A percentile compares a stretch with the other conserved stretches of the same genome.
Evolutionary conservation across 1,140 invertebrate genomes (phyloP).

Genomic region (Drosophila sturtevanti): DNA sequence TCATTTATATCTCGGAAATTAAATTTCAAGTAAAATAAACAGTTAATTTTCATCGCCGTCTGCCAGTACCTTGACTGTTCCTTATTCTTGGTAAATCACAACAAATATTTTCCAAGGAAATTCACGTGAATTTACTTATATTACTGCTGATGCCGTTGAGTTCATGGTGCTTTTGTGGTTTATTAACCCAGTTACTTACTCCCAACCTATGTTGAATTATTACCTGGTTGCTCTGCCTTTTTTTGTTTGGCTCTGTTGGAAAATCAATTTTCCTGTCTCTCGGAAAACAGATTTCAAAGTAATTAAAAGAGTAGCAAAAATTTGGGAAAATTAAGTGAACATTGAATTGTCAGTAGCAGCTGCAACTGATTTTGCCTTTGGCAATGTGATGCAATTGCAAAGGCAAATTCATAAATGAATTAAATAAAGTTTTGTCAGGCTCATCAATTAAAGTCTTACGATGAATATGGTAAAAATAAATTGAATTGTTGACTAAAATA

Average conservation of each 20-base stretch:
- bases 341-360: not conserved
- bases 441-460: not conserved
- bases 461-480: not conserved
- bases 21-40: too few relatives aligned
- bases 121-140: slow-evolving; percentile 39
- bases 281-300: not conserved
- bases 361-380: not conserved
- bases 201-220: slow-evolving; percentile 34
- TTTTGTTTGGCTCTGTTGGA: not conserved
- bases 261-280: not conserved
- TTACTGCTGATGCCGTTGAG: slow-evolving; percentile 15
- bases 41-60: too few relatives aligned
- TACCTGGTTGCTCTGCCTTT: not conserved
- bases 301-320: not conserved
- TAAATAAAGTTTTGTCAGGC: not conserved
- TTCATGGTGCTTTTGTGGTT: slow-evolving; percentile 56
- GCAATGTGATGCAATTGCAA: not conserved
- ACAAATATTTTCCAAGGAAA: slow-evolving; percentile 40
- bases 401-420: not conserved
- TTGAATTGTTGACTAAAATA: not conserved
- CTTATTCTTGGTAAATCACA: slow-evolving; percentile 9
- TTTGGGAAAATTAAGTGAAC: not conserved
- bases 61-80: too few relatives aligned
- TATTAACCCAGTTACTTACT: slow-evolving; percentile 66
- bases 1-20: too few relatives aligned